A percentile compares a stretch with the other conserved stretches of the same genome.
Conservation (phyloP, 2,888 invertebrate species). For the Xestobium rufovillosum region DNA sequence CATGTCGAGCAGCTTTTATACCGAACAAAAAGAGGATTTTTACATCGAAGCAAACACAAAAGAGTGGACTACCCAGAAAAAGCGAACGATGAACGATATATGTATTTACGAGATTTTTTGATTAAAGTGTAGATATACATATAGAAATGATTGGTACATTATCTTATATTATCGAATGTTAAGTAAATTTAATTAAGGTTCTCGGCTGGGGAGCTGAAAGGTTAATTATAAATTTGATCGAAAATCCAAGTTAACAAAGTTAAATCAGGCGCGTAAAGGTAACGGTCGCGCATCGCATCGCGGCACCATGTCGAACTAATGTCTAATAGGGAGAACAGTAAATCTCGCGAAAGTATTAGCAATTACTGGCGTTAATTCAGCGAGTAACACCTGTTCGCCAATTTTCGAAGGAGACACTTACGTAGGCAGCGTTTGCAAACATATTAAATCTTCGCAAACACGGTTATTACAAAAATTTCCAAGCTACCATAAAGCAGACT, state of each 20-base stretch:
- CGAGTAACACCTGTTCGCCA: not conserved
- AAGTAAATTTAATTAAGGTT: conserved; percentile 28
- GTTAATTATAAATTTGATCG: conserved; percentile 36
- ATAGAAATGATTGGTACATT: too few species aligned
- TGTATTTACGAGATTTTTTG: too few species aligned
- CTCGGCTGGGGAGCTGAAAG: conserved; percentile 25
- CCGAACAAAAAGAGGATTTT: too few species aligned
- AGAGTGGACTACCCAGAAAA: too few species aligned
- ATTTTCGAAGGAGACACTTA: not conserved
- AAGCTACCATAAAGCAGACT: not conserved
- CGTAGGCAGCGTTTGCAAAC: not conserved
- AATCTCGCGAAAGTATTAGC: conserved; percentile 42
- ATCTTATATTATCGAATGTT: too few species aligned
- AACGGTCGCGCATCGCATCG: conserved; percentile 9
- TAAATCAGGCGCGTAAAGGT: conserved; percentile 33
- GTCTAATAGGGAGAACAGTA: conserved; percentile 38
- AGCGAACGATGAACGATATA: too few species aligned
- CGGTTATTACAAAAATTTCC: not conserved
- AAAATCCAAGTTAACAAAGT: conserved; percentile 36
- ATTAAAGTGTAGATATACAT: too few species aligned
- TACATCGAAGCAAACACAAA: too few species aligned
- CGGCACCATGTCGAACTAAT: conserved; percentile 38
- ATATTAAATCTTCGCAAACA: not conserved
- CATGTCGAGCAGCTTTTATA: too few species aligned
- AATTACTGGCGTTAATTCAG: conserved; percentile 42